These are phyloP conservation scores for Eristalinus aeneus DNA, from an alignment of 2,888 invertebrate species.

Conservation along the genomic window DNA sequence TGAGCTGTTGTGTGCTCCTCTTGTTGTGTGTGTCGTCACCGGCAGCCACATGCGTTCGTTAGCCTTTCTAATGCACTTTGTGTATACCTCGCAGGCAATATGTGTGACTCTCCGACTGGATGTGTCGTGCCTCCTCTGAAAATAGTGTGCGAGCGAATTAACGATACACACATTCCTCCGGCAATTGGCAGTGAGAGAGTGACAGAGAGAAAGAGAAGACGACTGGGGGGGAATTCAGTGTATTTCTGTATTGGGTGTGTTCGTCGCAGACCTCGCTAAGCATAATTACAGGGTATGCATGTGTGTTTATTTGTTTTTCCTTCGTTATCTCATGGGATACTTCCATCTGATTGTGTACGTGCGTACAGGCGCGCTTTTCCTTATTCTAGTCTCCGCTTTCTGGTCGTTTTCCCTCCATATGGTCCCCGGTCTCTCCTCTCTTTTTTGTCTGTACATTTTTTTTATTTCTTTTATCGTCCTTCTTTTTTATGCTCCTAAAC, in stretches of 20 bases:
- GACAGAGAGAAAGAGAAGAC: constrained; percentile 10
- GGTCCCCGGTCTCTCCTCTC: background rate
- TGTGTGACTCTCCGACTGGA: background rate
- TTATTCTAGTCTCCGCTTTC: background rate
- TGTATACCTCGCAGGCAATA: background rate
- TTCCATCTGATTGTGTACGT: constrained; percentile 52
- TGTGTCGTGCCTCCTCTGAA: constrained; percentile 25
- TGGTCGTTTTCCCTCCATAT: background rate
- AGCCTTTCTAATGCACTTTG: constrained; percentile 58
- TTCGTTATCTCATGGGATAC: constrained; percentile 46
- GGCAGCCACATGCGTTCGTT: constrained; percentile 42
- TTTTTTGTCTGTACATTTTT: background rate
- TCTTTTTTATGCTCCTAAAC: constrained; percentile 29
- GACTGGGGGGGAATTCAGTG: constrained; percentile 33
- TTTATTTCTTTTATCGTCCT: background rate
- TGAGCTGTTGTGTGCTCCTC: background rate
- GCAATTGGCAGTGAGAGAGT: background rate
- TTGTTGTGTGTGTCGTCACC: background rate
- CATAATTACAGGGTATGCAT: constrained; percentile 42
- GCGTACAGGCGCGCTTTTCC: constrained; percentile 52
- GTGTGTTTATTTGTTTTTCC: constrained; percentile 43
- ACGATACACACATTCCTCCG: background rate
- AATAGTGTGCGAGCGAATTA: constrained; percentile 8
- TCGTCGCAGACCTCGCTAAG: background rate
- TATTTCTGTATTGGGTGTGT: constrained; percentile 21